Conservation (phyloP, 2,888 invertebrate species). For the Scaptomyza cyrtandrae region DNA sequence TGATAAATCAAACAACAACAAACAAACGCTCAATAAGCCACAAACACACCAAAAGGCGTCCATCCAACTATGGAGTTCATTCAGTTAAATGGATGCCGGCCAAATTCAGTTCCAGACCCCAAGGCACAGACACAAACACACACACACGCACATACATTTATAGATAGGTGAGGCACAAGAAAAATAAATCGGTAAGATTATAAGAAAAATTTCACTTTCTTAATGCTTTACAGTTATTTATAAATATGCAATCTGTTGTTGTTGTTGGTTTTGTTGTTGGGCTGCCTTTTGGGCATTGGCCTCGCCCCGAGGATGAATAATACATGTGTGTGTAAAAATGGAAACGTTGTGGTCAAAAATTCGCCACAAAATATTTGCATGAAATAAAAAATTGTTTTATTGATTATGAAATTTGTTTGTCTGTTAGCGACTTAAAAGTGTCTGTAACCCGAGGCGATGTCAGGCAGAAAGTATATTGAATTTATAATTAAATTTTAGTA, state of each 20-base stretch:
- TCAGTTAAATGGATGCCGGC: slow-evolving; percentile 54
- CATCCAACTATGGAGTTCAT: slow-evolving; percentile 47
- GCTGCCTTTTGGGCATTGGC: slow-evolving; percentile 39
- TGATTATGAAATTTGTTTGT: slow-evolving; percentile 11
- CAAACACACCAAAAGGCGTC: slow-evolving; percentile 14
- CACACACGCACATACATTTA: not conserved
- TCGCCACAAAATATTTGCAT: slow-evolving; percentile 1
- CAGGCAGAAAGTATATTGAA: not conserved
- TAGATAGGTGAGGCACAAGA: slow-evolving; percentile 50
- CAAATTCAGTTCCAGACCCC: slow-evolving; percentile 23
- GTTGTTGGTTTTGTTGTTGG: slow-evolving; percentile 28
- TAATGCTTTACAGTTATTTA: slow-evolving; percentile 69
- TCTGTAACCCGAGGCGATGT: not conserved
- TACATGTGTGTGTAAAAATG: slow-evolving; percentile 13
- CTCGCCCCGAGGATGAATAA: slow-evolving; percentile 46
- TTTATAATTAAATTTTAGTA: not conserved
- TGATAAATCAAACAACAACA: slow-evolving; percentile 59
- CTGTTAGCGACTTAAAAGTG: not conserved
- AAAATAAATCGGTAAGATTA: slow-evolving; percentile 68
- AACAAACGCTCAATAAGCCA: slow-evolving; percentile 26
- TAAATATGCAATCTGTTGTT: slow-evolving; percentile 66
- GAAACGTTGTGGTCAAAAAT: slow-evolving; percentile 1
- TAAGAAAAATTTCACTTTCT: slow-evolving; percentile 77
- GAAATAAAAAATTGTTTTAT: slow-evolving; percentile 14
- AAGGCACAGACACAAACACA: slow-evolving; percentile 7